A percentile compares a stretch with the other conserved stretches of the same genome.
Evolutionary conservation across 2,113 vertebrate genomes (phyloP).

Genomic region (Calonectris borealis): DNA sequence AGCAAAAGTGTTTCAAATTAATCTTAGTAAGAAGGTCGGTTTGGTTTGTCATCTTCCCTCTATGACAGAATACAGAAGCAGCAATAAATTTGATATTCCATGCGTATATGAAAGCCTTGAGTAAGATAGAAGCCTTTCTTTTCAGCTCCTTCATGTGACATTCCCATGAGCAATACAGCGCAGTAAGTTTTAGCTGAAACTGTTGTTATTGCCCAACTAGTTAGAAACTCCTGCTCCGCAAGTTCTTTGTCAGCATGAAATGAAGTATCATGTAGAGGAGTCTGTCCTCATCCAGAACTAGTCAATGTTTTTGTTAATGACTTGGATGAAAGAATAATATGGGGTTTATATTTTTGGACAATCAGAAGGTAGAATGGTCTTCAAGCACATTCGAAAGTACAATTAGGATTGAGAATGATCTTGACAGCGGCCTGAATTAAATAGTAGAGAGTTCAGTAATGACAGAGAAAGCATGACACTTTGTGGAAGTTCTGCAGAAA

Average conservation of each 20-base stretch:
- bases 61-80: background rate
- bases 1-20: background rate
- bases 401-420: background rate
- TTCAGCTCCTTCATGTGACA: background rate
- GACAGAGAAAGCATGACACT: background rate
- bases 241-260: background rate
- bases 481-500: background rate
- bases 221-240: background rate
- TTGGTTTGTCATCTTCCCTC: background rate
- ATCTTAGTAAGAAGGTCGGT: background rate
- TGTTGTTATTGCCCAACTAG: fast-evolving
- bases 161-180: background rate
- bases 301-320: background rate
- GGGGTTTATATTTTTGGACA: background rate
- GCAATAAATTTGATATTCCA: background rate
- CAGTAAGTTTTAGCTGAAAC: background rate
- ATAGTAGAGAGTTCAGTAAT: background rate
- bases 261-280: background rate
- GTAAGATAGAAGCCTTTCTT: background rate
- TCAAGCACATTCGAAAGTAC: background rate
- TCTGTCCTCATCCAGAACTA: background rate
- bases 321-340: background rate
- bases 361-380: background rate
- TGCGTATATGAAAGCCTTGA: background rate
- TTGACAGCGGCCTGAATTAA: background rate